phyloP scores from a whole-genome alignment of 2,797 vertebrate species.

The Falco naumanni region DNA sequence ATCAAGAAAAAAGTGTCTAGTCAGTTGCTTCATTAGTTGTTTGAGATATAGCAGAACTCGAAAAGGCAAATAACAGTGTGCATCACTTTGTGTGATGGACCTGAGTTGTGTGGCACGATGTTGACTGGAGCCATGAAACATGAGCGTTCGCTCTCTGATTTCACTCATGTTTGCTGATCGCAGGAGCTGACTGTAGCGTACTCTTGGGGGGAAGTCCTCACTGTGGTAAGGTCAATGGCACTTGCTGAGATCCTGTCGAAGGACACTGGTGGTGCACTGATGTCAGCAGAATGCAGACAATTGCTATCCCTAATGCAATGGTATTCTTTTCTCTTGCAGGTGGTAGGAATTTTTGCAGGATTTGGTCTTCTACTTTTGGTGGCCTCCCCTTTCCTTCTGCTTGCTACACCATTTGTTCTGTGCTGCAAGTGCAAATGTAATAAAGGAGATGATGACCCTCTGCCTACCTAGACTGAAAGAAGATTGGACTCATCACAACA shows the following conservation, averaged over 20 bases:
- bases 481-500: not conserved
- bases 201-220: fast-evolving
- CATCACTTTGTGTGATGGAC: not conserved
- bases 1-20: not conserved
- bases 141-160: not conserved
- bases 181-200: not conserved
- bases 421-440: constrained; percentile 99
- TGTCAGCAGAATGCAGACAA: not conserved
- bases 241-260: not conserved
- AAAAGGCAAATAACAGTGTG: not conserved
- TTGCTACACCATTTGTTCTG: constrained; percentile 96
- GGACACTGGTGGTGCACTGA: not conserved
- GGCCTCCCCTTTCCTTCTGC: constrained; percentile 94
- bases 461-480: constrained; percentile 86
- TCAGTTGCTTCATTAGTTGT: not conserved
- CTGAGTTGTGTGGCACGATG: not conserved
- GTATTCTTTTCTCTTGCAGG: constrained; percentile 77
- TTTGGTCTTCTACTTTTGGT: constrained; percentile 96
- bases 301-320: not conserved
- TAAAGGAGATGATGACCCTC: constrained; percentile 96
- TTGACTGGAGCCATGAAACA: not conserved
- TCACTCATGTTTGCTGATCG: not conserved
- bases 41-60: not conserved
- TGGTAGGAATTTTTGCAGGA: constrained; percentile 97
- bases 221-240: not conserved